Percentiles rank a stretch among this genome's conserved stretches.
These are phyloP conservation scores for Enteromius anoplus DNA, from an alignment of 2,797 vertebrate species.

Conservation along the genomic window DNA sequence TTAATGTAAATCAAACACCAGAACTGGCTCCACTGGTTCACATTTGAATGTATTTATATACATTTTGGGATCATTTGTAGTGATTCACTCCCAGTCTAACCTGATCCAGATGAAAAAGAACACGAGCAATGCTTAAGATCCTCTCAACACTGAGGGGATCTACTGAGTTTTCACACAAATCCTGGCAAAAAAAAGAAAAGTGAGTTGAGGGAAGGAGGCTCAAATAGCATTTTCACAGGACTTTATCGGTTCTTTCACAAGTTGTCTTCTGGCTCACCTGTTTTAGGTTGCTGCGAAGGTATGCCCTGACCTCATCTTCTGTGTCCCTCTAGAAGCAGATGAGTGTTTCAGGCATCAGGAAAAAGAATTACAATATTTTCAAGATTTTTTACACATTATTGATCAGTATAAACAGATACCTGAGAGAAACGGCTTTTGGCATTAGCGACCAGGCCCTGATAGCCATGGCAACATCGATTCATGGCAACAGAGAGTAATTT, in stretches of 20 bases:
- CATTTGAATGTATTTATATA: background rate
- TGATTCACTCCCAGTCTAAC: slow-evolving; percentile 65
- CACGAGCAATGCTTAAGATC: slow-evolving; percentile 85
- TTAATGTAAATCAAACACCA: background rate
- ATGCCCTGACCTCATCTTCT: slow-evolving; percentile 88
- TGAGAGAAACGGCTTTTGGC: slow-evolving; percentile 87
- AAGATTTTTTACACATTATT: slow-evolving; percentile 6
- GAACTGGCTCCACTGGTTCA: background rate
- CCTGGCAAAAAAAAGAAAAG: slow-evolving; percentile 31
- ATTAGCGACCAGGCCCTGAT: slow-evolving; percentile 84
- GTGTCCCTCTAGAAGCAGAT: slow-evolving; percentile 84
- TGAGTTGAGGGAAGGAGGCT: slow-evolving; percentile 6
- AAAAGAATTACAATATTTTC: background rate
- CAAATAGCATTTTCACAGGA: background rate
- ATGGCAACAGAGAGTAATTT: slow-evolving; percentile 88
- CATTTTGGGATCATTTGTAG: background rate
- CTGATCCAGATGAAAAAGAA: slow-evolving; percentile 92
- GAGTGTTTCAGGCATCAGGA: background rate
- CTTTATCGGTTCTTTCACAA: background rate
- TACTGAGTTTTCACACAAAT: background rate
- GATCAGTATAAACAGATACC: slow-evolving; percentile 69
- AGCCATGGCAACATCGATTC: slow-evolving; percentile 84
- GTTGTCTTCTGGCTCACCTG: slow-evolving; percentile 57
- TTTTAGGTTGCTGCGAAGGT: slow-evolving; percentile 78
- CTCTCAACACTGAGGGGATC: slow-evolving; percentile 67